These are phyloP conservation scores for Muricea muricata DNA, from an alignment of 92 coral and sea anemone genomes.

Conservation along the genomic window DNA sequence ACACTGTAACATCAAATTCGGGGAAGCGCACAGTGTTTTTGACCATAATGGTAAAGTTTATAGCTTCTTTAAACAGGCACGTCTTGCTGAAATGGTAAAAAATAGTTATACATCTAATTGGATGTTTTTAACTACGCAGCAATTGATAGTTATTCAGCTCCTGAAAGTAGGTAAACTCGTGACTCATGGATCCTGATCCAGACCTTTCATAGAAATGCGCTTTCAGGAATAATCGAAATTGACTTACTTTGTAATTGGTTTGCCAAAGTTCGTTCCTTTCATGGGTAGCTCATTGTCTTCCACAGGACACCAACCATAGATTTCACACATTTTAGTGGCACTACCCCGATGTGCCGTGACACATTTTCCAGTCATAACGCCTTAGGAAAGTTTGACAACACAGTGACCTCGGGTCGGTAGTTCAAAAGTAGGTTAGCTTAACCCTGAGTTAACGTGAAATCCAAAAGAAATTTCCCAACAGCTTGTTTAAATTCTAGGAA, in stretches of 20 bases:
- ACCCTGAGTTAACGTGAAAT: too few species aligned
- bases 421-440: too few species aligned
- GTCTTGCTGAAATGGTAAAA: slow-evolving; percentile 67
- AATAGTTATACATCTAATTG: too few species aligned
- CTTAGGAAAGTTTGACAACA: slow-evolving; percentile 48
- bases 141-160: too few species aligned
- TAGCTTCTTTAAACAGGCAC: slow-evolving; percentile 81
- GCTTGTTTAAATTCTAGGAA: too few species aligned
- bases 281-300: slow-evolving; percentile 84
- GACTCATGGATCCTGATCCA: too few species aligned
- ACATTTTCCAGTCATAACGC: slow-evolving; percentile 87
- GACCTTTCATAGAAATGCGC: too few species aligned
- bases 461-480: too few species aligned
- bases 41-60: slow-evolving; percentile 81
- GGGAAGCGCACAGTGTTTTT: slow-evolving; percentile 9
- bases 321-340: slow-evolving; percentile 68
- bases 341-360: slow-evolving; percentile 49
- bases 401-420: too few species aligned
- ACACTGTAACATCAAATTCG: neutral
- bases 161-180: too few species aligned
- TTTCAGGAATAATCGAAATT: neutral
- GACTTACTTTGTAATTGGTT: slow-evolving; percentile 28
- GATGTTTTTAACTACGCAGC: neutral
- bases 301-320: slow-evolving; percentile 97
- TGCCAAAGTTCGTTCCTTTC: slow-evolving; percentile 67